A percentile compares a stretch with the other conserved stretches of the same genome.
phyloP scores from a whole-genome alignment of 2,797 vertebrate genomes.

The Micropoecilia bifurca region DNA sequence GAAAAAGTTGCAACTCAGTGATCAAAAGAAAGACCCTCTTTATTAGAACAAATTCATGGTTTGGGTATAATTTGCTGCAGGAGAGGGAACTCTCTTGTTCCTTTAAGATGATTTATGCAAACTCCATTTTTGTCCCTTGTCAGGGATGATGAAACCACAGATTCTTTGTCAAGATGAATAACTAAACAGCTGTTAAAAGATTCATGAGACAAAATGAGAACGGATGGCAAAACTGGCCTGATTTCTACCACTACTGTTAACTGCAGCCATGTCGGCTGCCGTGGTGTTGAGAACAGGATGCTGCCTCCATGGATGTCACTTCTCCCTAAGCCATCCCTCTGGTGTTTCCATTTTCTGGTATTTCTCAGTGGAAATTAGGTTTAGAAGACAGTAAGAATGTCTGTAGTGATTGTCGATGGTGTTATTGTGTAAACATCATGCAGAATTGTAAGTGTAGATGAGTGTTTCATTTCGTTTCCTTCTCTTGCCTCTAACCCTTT shows the following conservation, averaged over 20 bases:
- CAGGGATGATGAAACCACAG: slow-evolving; percentile 53
- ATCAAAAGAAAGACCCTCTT: background rate
- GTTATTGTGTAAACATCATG: slow-evolving; percentile 71
- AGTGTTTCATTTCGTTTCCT: slow-evolving; percentile 59
- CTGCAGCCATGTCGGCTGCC: slow-evolving; percentile 23
- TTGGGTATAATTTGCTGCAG: slow-evolving; percentile 20
- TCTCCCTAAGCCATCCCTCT: slow-evolving; percentile 37
- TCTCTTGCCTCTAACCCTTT: slow-evolving; percentile 27
- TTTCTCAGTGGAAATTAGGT: slow-evolving; percentile 67
- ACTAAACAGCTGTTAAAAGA: slow-evolving; percentile 60
- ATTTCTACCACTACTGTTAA: slow-evolving; percentile 31
- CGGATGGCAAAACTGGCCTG: slow-evolving; percentile 54
- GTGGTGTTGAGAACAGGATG: slow-evolving; percentile 75
- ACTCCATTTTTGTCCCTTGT: slow-evolving; percentile 37
- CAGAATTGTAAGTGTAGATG: slow-evolving; percentile 63
- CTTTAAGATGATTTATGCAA: slow-evolving; percentile 33
- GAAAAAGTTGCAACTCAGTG: background rate
- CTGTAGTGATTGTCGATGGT: slow-evolving; percentile 68
- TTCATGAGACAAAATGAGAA: slow-evolving; percentile 65
- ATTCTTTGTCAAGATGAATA: slow-evolving; percentile 62
- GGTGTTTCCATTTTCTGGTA: slow-evolving; percentile 59
- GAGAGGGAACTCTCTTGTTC: slow-evolving; percentile 18
- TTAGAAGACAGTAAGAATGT: slow-evolving; percentile 78
- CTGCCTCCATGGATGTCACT: slow-evolving; percentile 44
- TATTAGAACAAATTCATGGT: slow-evolving; percentile 1